Base-by-base conservation (phyloP, 2,888 invertebrate species). In the Drosophila mimetica region DNA sequence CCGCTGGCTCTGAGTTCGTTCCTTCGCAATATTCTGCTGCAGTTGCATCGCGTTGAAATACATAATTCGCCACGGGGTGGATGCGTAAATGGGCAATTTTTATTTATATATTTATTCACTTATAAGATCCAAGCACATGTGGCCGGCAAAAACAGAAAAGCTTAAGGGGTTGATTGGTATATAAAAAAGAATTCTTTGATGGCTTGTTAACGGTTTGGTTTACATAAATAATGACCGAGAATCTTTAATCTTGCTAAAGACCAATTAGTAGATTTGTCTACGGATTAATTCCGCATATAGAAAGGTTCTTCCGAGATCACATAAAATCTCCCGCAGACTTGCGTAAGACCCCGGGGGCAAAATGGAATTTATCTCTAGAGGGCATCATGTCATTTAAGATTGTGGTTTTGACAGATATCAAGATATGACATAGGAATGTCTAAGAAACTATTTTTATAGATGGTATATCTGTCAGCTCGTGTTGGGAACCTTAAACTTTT, bases 1-100 rank as follows among this genome's bases (percentile, higher is more conserved):
- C 48, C 65, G 64, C 57, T 67, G 71, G 69, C 61, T 9, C 44
- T 39, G 13, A 54, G 25, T 48, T 42, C 20, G 11, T 39, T 41
- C 4, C 22, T 42, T 34, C n/a, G n/a, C 13, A 30, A 7, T 44
- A 44, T 28, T 59, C 50, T 66, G 64, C 51, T 64, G 39, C 74
- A 66, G 67, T 71, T 51, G 77, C 71, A 66, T 58, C 59, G 82
- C 85, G 64, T 71, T 76, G 67, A 85, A 82, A 82, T 79, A 55
- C 69, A 59, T 48, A 80, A 80, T 86, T 83, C 82, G 86, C 84
- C 81, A 86, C 81, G 84, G 82, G 82, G 81, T 66, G 65, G 47
- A 79, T 80, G 78, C 80, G 83, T 80, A 83, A 83, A 83, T 83
- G 86, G 78, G 77, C 80, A 79, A 85, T 80, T 77, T 77, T 79